These are phyloP conservation scores for Seriola rivoliana DNA, from an alignment of 2,113 vertebrate species.

Conservation along the genomic window DNA sequence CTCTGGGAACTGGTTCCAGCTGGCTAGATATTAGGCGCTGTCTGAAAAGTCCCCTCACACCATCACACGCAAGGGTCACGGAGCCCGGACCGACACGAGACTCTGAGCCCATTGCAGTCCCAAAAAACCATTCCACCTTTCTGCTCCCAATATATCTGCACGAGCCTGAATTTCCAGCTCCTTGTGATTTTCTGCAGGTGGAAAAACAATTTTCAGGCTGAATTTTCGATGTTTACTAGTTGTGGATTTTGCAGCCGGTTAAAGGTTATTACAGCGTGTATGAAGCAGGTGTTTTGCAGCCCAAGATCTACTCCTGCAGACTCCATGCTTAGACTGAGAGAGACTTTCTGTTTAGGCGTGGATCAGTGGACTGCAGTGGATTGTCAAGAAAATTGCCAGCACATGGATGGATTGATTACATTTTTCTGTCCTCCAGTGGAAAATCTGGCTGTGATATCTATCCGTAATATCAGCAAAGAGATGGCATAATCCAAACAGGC, in stretches of 20 bases:
- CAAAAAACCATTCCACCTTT: slow-evolving; percentile 37
- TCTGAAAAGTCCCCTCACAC: slow-evolving; percentile 60
- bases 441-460: slow-evolving; percentile 41
- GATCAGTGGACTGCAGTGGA: slow-evolving; percentile 54
- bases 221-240: slow-evolving; percentile 34
- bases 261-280: slow-evolving; percentile 27
- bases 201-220: slow-evolving; percentile 38
- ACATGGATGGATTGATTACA: slow-evolving; percentile 49
- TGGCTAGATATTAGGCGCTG: slow-evolving; percentile 47
- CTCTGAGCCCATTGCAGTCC: background rate
- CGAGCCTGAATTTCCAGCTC: slow-evolving; percentile 26
- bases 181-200: slow-evolving; percentile 16
- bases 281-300: slow-evolving; percentile 59
- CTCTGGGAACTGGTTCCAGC: slow-evolving; percentile 58
- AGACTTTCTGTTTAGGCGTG: slow-evolving; percentile 53
- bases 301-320: slow-evolving; percentile 15
- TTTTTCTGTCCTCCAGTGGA: slow-evolving; percentile 52
- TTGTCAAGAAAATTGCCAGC: slow-evolving; percentile 36
- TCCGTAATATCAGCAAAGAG: slow-evolving; percentile 57
- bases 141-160: slow-evolving; percentile 43
- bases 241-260: slow-evolving; percentile 40
- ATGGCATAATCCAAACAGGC: slow-evolving; percentile 49
- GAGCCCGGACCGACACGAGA: slow-evolving; percentile 31
- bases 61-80: slow-evolving; percentile 61
- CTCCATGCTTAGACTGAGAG: slow-evolving; percentile 50